Evolutionary conservation across 2,888 invertebrate species (phyloP), one percentile per base, ranked within the genome.

Genomic region (Proisotoma minuta): DNA sequence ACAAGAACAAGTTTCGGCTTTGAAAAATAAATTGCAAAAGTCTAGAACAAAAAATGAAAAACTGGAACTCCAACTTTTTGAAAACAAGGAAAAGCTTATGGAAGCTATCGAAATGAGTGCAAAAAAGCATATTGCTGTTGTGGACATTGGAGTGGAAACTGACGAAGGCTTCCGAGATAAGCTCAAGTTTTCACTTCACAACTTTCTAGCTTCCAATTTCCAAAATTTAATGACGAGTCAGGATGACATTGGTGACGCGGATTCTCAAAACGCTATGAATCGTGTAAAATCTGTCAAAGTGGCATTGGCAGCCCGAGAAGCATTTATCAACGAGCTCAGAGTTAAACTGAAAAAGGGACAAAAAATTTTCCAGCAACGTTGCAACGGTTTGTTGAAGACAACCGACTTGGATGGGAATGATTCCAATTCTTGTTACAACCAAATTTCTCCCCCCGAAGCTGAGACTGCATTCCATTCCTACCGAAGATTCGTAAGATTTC

Each of bases 401-500:
- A 5, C 4, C 20, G n/a, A 34, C 10, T 5, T 47, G 12, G 20
- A 18, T 10, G 50, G 50, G 23, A n/a, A 24, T 18, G 52, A 28
- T 15, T 10, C 28, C 52, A 15, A 5, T 15, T 27, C 5, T 15
- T 20, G 18, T 22, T 4, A 49, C 8, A 3, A 49, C 18, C 4
- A 20, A 20, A 23, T 22, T 24, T 24, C 23, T 23, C 22, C n/a
- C 10, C 20, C 20, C n/a, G 20, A 10, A 5, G 12, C 18, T 10
- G 47, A 5, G n/a, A 5, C 10, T 2, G 50, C 59, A 3, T 20
- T 64, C 3, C 50, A 60, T 28, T 60, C 64, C 1, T 64, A 64
- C 54, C 40, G 64, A 34, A 52, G 49, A n/a, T 64, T 60, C 26
- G 34, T 60, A 1, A 47, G 60, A 3, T 64, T 48, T 48, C 47